Base-by-base conservation (phyloP, 1,140 invertebrate genomes). In the Hestina assimilis region DNA sequence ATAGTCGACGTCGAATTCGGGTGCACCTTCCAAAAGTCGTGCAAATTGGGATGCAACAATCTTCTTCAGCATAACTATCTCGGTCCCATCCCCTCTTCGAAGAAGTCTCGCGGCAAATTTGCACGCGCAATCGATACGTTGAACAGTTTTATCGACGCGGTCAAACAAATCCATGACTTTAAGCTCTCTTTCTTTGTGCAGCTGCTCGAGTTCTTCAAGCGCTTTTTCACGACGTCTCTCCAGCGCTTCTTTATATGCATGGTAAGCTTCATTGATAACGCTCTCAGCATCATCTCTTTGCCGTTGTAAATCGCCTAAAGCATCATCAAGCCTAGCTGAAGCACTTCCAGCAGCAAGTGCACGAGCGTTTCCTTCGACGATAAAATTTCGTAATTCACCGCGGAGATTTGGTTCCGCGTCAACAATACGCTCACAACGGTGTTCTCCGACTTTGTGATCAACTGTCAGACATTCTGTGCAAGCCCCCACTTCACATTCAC, bases 131-230 rank as follows among this genome's bases (percentile, higher is more conserved):
- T 96, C 94, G 54, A 97, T 94, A 68, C 93, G 94, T 57, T 94
- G 95, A 58, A 93, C 92, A 2, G 92, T 93, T 77, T 95, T 94
- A 74, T 95, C 93, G 40, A 97, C 90, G 57, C 91, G 91, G 83
- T 96, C 93, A 73, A 95, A 94, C 24, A 94, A 89, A 67, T 97
- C 95, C 95, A 97, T 97, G 14, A 97, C 93, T 80, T 94, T 93
- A 3, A 97, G 88, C 83, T 97, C 96, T 62, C 95, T 92, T 70
- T 94, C 92, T 20, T 94, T 95, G 78, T 98, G 96, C 41, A 96
- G 82, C 63, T 92, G 90, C 64, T 95, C 94, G 11, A 98, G 90
- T 73, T 96, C 93, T 56, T 93, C 90, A 1, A 97, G 79, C 12
- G 93, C 87, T 38, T 92, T 92, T 67, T 97, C 95, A 56, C 93